phyloP scores from a whole-genome alignment of 2,888 invertebrate species.

The Cyclophora albipunctata region DNA sequence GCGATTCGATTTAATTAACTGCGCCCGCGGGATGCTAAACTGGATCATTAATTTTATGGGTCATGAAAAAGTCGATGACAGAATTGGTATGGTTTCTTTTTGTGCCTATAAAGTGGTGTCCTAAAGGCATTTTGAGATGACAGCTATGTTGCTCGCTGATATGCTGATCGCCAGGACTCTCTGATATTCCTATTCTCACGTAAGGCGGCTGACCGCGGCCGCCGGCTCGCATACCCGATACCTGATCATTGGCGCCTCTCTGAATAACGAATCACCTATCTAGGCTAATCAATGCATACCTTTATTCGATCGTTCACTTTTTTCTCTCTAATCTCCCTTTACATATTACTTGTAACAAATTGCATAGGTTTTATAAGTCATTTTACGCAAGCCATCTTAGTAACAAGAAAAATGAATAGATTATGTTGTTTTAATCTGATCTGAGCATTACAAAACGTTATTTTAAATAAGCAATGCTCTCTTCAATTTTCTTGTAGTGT shows the following conservation, averaged over 20 bases:
- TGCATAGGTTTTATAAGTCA: too few relatives aligned
- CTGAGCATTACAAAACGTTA: too few relatives aligned
- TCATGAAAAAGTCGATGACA: constrained; percentile 19
- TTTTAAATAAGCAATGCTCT: too few relatives aligned
- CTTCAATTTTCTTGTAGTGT: too few relatives aligned
- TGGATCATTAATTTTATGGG: constrained; percentile 23
- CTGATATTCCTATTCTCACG: constrained; percentile 44
- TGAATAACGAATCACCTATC: constrained; percentile 55
- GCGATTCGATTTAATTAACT: constrained; percentile 26
- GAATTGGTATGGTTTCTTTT: constrained; percentile 28
- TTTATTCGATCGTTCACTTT: constrained; percentile 19
- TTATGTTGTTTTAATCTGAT: too few relatives aligned
- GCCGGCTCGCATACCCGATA: constrained; percentile 36
- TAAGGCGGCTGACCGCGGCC: constrained; percentile 27
- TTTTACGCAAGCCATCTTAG: too few relatives aligned
- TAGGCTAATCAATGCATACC: constrained; percentile 54
- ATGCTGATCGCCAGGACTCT: constrained; percentile 16
- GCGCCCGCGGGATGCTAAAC: constrained; percentile 26
- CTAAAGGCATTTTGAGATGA: constrained; percentile 35
- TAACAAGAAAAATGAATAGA: too few relatives aligned
- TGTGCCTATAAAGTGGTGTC: constrained; percentile 29
- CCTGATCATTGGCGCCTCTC: constrained; percentile 56
- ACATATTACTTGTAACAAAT: neutral
- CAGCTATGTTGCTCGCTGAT: neutral
- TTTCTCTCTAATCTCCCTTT: constrained; percentile 2